Evolutionary conservation across 2,113 vertebrate genomes (phyloP), one percentile per base, ranked within the genome.

Genomic region (Pteropus alecto): DNA sequence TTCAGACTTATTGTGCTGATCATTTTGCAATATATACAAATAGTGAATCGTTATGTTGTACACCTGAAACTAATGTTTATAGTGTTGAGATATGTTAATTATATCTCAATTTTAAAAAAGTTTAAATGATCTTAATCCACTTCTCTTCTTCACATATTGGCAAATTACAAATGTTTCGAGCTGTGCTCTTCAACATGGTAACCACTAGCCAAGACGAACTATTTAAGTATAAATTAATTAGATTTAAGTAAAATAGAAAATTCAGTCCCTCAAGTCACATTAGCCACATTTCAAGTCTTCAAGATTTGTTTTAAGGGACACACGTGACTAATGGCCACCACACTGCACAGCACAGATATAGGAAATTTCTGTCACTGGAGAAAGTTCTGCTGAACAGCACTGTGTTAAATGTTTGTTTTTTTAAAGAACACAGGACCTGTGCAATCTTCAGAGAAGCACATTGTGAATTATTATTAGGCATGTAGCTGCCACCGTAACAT

Each of bases 211-310:
- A 38, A 54, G 84, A 58, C 46, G 46, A 70, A 83, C 63, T 33
- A 82, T 58, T 43, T 30, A 51, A 88, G 51, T 91, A 70, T 58
- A 94, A 87, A 61, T 78, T 67, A 87, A 87, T 56, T 19, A 65
- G n/a, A 93, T 89, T 93, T 65, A 78, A 84, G 92, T 73, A 79
- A 63, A 81, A 92, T 86, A 18, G n/a, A 90, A 95, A 92, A 43
- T 94, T 78, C 21, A 90, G 60, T 87, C 95, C 68, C 63, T 97
- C 38, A 65, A 81, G 54, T 84, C 76, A 96, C 8, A 87, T 12
- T 28, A 86, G 70, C 46, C 77, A 90, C 76, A 94, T 81, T 79
- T 85, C 90, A 95, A 96, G 54, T 93, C 81, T 92, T 87, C 33
- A n/a, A 84, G 30, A 77, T 33, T 76, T 93, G 51, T n/a, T 43